Evolutionary conservation across 2,113 vertebrate genomes (phyloP), one percentile per base, ranked within the genome.

Genomic region (Dipodomys stephensi): DNA sequence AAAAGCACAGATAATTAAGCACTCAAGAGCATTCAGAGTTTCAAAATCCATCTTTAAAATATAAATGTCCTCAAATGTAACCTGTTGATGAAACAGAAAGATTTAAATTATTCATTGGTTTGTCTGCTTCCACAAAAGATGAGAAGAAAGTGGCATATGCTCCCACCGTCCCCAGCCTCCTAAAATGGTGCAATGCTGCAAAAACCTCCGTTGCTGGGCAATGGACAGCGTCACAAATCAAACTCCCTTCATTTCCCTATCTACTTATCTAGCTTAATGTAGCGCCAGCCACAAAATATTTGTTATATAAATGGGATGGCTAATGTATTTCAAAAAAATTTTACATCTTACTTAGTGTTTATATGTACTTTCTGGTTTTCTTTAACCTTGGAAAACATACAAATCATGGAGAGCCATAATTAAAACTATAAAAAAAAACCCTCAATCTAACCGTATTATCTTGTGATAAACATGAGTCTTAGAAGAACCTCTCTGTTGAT

Each of bases 201-300:
- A 92, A 98, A 97, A 87, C 87, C 71, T 4, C 97, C 65, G 90
- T 96, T 98, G 96, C 96, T 97, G 97, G 96, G 95, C 96, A 97
- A 95, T 97, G 87, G 94, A 90, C 76, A 96, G 20, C 46, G 71
- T 89, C 65, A 97, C 93, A 97, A 97, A 97, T 95, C 95, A 96
- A 96, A 92, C 87, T 95, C 95, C 76, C 67, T 96, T 96, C 79
- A 92, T 95, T 98, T 97, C 95, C 87, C 82, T 86, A 69, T 97
- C 62, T 85, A 64, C 91, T 97, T 97, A 97, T 88, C 96, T 96
- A 95, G 96, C 92, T 98, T 97, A 97, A 97, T 97, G 96, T 96
- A 96, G 96, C 98, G 91, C 95, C 22, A 64, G 78, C 94, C 95
- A 95, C 96, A 96, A 98, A 98, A 28, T 94, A 94, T 96, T 96